Percentiles rank a stretch among this genome's conserved stretches.
Evolutionary conservation across 2,797 vertebrate species (phyloP).

Genomic region (Liasis olivaceus): DNA sequence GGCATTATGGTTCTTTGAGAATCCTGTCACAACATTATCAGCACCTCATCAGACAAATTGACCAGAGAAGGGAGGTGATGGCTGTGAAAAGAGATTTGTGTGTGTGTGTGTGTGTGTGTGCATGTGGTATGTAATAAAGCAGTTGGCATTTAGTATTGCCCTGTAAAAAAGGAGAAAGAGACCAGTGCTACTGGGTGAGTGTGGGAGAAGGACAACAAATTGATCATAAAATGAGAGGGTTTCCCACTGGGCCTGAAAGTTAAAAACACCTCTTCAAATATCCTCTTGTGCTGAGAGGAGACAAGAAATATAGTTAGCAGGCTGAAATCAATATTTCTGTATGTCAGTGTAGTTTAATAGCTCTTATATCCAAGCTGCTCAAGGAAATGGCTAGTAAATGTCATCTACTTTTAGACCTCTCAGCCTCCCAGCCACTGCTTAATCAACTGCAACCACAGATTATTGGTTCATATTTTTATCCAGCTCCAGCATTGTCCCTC

Average conservation of each 20-base stretch:
- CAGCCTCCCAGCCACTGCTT: neutral
- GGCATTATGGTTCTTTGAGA: neutral
- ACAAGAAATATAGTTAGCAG: neutral
- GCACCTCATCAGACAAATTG: neutral
- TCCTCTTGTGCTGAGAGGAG: neutral
- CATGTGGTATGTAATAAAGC: neutral
- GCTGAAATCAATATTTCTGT: neutral
- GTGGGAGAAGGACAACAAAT: neutral
- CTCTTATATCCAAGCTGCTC: neutral
- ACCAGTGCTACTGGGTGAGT: neutral
- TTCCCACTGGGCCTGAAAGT: neutral
- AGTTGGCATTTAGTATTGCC: no score
- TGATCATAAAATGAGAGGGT: neutral
- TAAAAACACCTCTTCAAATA: neutral
- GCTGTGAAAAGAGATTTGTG: neutral
- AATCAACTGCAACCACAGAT: neutral
- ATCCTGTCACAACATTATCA: neutral
- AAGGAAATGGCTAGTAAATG: neutral
- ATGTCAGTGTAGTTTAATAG: neutral
- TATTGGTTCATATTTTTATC: conserved; percentile 20
- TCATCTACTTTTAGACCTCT: neutral
- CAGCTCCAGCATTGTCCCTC: neutral
- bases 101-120: neutral
- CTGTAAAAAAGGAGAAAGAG: neutral
- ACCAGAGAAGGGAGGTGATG: neutral